phyloP scores from a whole-genome alignment of 2,888 invertebrate species.

The Cacoxenus indagator region DNA sequence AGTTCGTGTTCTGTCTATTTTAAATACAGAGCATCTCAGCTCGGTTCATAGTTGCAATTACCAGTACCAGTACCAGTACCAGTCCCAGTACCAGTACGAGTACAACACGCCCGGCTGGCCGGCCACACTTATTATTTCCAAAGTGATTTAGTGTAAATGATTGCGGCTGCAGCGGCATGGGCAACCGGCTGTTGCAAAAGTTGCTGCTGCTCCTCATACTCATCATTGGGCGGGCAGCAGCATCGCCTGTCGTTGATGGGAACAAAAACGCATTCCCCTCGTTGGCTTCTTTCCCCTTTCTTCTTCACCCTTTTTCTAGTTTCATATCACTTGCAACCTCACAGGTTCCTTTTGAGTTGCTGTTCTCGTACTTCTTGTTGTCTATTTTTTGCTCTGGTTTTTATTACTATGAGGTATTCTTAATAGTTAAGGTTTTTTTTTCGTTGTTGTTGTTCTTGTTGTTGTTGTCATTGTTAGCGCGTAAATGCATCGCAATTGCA shows the following conservation, averaged over 20 bases:
- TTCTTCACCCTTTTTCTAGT: not conserved
- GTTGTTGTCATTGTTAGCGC: conserved; percentile 17
- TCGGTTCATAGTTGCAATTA: too few species aligned
- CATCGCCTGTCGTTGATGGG: conserved; percentile 1
- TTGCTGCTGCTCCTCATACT: not conserved
- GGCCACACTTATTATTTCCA: conserved; percentile 40
- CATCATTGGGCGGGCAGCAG: not conserved
- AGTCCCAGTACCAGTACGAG: too few species aligned
- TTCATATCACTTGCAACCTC: too few species aligned
- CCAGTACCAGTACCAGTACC: too few species aligned
- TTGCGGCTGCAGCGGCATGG: conserved; percentile 41
- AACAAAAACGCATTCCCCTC: conserved; percentile 1
- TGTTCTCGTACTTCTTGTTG: too few species aligned
- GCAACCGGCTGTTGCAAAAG: not conserved
- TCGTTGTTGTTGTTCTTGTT: conserved; percentile 1
- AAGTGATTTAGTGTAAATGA: conserved; percentile 64
- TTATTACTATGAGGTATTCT: not conserved
- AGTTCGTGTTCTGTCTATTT: not conserved
- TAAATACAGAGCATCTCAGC: conserved; percentile 2
- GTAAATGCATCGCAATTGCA: conserved; percentile 2
- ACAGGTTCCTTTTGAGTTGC: too few species aligned
- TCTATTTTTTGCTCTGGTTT: not conserved
- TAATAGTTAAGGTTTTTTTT: not conserved
- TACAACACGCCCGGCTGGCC: not conserved
- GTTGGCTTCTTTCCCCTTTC: not conserved